phyloP scores from a whole-genome alignment of 2,797 vertebrate genomes.

The Diplodus sargus region DNA sequence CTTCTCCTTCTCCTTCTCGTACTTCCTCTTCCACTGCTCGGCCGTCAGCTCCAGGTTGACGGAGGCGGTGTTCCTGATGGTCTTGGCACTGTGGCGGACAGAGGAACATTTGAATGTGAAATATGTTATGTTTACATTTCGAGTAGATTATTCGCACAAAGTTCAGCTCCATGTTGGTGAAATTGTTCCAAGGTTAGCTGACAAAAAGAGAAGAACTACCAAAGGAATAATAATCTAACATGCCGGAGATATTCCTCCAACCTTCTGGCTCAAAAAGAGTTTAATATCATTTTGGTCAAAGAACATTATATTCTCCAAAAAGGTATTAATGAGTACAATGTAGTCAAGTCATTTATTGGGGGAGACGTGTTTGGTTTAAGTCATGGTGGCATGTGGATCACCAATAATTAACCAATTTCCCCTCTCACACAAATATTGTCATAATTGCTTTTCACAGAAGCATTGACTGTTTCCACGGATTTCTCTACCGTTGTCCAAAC shows the following conservation, averaged over 20 bases:
- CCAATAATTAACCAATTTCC: background rate
- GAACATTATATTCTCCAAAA: background rate
- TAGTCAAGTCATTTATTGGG: background rate
- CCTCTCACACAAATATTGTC: background rate
- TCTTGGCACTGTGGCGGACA: slow-evolving; percentile 87
- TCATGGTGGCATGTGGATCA: background rate
- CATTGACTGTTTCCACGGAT: background rate
- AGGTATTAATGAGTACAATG: background rate
- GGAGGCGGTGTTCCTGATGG: slow-evolving; percentile 97
- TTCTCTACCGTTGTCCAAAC: slow-evolving; percentile 93
- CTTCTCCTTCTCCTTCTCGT: slow-evolving; percentile 97
- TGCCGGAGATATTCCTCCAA: background rate
- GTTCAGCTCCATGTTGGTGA: background rate
- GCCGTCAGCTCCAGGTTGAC: slow-evolving; percentile 98
- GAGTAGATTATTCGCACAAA: background rate
- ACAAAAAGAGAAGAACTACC: too few relatives aligned
- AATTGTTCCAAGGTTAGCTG: too few relatives aligned
- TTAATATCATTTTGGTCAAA: background rate
- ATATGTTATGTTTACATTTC: background rate
- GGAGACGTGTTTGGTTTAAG: background rate
- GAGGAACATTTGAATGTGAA: background rate
- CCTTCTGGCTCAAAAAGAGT: background rate
- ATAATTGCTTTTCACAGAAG: background rate
- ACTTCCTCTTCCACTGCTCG: slow-evolving; percentile 99
- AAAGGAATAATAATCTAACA: background rate